Base-by-base conservation (phyloP, 1,140 invertebrate genomes). In the Papilio polytes region DNA sequence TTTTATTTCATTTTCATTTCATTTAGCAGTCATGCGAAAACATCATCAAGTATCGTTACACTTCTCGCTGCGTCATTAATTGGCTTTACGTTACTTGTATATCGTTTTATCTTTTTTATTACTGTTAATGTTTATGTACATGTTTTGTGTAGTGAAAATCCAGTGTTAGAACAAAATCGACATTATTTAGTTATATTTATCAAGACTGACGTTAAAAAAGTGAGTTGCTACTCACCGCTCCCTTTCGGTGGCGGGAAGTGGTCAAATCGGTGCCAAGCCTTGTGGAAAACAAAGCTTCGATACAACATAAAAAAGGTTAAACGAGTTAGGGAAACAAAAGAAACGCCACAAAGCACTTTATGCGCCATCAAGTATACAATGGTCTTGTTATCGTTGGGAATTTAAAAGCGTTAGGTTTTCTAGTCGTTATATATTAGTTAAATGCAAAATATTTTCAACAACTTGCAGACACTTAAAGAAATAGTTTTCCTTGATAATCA, bases 281-380 rank as follows among this genome's bases (percentile, higher is more conserved):
- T 53, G 74, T 36, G 20, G 48, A 63, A 83, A 83, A 81, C 82
- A 83, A 78, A 26, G 53, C 66, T 56, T 80, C 53, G 77, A 78
- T 78, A 78, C 56, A 78, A 78, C 76, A 79, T 74, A 78, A 78
- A 78, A 78, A 83, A 83, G 80, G 82, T 79, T 83, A 83, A 83
- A 79, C 77, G 80, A 74, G 80, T 74, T 53, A 46, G 72, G 20
- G 66, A 46, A 80, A 83, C 82, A 83, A 83, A 83, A 78, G 77
- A 78, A 78, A 31, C n/a, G 31, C 48, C 74, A 56, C 74, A 77
- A 77, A 78, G 48, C 74, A 36, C 15, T 78, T 78, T 78, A 36
- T 41, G 48, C 51, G 48, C 63, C 63, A 31, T 70, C 22, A 70
- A 70, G 63, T 31, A 18, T 70, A 70, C 63, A 31, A 70, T 63